phyloP scores from a whole-genome alignment of 2,113 vertebrate species.

The Haemorhous mexicanus region DNA sequence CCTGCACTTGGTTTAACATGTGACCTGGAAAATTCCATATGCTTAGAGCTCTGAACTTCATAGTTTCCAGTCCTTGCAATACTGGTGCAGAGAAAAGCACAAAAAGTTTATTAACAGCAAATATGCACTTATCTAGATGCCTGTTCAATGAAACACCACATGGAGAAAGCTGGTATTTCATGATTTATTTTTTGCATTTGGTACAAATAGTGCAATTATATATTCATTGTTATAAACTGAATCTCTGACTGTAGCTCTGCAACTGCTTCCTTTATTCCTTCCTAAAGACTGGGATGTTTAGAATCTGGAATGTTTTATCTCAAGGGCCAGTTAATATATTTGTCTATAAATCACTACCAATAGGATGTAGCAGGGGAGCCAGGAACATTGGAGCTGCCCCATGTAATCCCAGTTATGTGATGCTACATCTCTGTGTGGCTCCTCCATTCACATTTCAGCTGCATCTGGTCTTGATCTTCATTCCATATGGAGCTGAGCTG shows the following conservation, averaged over 20 bases:
- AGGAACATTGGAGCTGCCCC: neutral
- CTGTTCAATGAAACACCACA: neutral
- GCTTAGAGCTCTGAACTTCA: neutral
- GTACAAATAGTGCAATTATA: neutral
- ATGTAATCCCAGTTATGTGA: neutral
- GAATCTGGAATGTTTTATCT: neutral
- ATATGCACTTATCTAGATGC: neutral
- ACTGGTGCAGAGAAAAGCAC: neutral
- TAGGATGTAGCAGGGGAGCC: neutral
- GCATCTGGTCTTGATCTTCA: slow-evolving; percentile 37
- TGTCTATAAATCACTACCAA: neutral
- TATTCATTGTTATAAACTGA: neutral
- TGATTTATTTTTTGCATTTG: neutral
- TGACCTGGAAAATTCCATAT: slow-evolving; percentile 60
- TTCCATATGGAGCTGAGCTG: slow-evolving; percentile 1
- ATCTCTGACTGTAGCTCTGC: neutral
- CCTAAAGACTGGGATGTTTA: neutral
- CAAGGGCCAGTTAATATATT: neutral
- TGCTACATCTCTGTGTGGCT: neutral
- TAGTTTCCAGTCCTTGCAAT: neutral
- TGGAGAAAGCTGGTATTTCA: neutral
- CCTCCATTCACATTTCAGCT: neutral
- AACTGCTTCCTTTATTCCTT: neutral
- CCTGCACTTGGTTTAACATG: slow-evolving; percentile 12
- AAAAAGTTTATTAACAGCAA: neutral